Base-by-base conservation (phyloP, 2,113 vertebrate species). In the Embiotoca jacksoni region DNA sequence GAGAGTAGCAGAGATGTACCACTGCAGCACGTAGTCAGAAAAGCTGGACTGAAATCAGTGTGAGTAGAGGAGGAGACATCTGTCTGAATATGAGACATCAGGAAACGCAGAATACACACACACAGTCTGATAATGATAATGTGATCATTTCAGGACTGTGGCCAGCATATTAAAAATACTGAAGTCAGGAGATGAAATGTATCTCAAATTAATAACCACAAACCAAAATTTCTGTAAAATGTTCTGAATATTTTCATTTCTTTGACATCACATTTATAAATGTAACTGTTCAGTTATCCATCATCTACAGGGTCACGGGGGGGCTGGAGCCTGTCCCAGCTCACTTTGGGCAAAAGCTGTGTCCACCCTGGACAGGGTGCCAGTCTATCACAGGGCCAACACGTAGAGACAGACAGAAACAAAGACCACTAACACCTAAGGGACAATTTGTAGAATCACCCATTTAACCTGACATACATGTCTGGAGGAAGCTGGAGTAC, bases 1-100 rank as follows among this genome's bases (percentile, higher is more conserved):
- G 59, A 78, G 76, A 84, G 72, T 68, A 74, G 73, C 58, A 4
- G 72, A 80, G 74, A 82, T 71, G 41, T 35, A 82, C 73, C 74
- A 57, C 37, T 5, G 8, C 39, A 23, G 23, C 1, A 23, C 23
- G 32, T 64, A 58, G 62, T 75, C 70, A 44, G 44, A 62, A 75
- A 72, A 80, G 58, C 78, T 68, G 35, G 2, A 15, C 68, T 55
- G 56, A 79, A 81, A 87, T 83, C 62, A 64, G 52, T 59, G 47
- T 47, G 62, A 70, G 32, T 3, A 63, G 59, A 80, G 16, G 32
- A 74, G 30, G 33, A 79, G 54, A 74, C 76, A 62, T 41, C 61
- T 9, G 11, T 66, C 52, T 35, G 30, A 69, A 58, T 59, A 37
- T 57, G 44, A 50, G 8, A 49, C 0, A 54, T 49, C 3, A 46